Percentiles rank a stretch among this genome's conserved stretches.
Conservation (phyloP, 2,113 vertebrate species). For the Albula goreensis region DNA sequence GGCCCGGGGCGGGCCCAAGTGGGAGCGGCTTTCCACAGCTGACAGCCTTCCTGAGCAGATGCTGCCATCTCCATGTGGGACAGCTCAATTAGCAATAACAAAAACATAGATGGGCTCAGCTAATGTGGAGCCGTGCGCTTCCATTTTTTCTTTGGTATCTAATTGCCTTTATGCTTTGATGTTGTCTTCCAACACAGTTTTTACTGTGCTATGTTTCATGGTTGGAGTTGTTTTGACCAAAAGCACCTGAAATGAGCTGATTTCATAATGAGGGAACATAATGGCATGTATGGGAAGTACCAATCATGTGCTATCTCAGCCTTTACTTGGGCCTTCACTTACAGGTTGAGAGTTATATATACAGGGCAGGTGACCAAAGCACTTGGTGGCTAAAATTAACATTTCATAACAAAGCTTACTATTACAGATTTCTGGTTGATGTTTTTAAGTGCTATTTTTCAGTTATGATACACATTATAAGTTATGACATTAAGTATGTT, state of each 20-base stretch:
- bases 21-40: slow-evolving; percentile 12
- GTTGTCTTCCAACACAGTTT: not conserved
- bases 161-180: not conserved
- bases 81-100: not conserved
- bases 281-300: not conserved
- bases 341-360: slow-evolving; percentile 68
- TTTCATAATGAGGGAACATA: not conserved
- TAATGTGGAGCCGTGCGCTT: not conserved
- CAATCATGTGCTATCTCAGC: slow-evolving; percentile 38
- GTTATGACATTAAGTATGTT: slow-evolving; percentile 10
- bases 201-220: not conserved
- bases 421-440: slow-evolving; percentile 31
- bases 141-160: not conserved
- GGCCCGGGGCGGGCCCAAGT: not conserved
- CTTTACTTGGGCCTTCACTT: slow-evolving; percentile 65
- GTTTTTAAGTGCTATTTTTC: slow-evolving; percentile 41
- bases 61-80: not conserved
- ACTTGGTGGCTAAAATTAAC: slow-evolving; percentile 71
- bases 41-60: slow-evolving; percentile 27
- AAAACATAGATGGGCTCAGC: slow-evolving; percentile 1
- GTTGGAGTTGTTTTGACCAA: not conserved
- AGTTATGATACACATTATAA: slow-evolving; percentile 43
- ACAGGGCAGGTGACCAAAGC: slow-evolving; percentile 68
- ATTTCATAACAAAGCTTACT: slow-evolving; percentile 73
- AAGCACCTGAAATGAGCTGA: not conserved